phyloP scores from a whole-genome alignment of 2,113 vertebrate species.

The Actinemys pallida region DNA sequence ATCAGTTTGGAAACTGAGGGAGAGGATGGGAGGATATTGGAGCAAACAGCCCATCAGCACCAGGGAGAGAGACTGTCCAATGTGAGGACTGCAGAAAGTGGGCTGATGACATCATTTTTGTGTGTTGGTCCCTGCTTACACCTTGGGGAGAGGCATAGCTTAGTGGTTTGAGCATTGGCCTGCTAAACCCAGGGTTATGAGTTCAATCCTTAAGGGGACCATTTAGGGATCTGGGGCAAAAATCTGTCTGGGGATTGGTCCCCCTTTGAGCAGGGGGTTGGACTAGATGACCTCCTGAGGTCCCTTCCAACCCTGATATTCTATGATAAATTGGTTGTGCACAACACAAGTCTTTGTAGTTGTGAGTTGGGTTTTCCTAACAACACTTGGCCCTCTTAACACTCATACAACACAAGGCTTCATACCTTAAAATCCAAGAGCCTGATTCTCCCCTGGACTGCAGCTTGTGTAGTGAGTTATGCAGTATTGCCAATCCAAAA shows the following conservation, averaged over 20 bases:
- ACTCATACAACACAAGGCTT: rapidly evolving
- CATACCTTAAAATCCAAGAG: neutral
- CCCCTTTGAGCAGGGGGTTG: too few relatives aligned
- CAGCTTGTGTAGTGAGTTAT: rapidly evolving
- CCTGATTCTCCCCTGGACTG: neutral
- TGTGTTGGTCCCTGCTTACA: neutral
- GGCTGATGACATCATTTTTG: neutral
- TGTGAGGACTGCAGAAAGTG: neutral
- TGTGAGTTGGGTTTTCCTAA: neutral
- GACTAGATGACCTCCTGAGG: too few relatives aligned
- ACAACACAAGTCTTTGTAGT: neutral
- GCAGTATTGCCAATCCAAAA: neutral
- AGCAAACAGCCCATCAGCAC: neutral
- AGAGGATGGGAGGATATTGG: neutral
- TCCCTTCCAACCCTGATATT: too few relatives aligned
- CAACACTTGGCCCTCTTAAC: neutral
- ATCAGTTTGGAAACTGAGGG: neutral
- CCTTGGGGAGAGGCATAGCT: too few relatives aligned
- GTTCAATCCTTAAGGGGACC: too few relatives aligned
- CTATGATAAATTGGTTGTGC: neutral
- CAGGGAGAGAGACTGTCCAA: neutral
- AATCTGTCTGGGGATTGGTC: too few relatives aligned
- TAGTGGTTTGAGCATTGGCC: too few relatives aligned
- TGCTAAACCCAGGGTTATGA: too few relatives aligned
- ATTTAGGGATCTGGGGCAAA: too few relatives aligned